These are phyloP conservation scores for Ennomos quercinarius DNA, from an alignment of 2,888 invertebrate genomes.

Conservation along the genomic window DNA sequence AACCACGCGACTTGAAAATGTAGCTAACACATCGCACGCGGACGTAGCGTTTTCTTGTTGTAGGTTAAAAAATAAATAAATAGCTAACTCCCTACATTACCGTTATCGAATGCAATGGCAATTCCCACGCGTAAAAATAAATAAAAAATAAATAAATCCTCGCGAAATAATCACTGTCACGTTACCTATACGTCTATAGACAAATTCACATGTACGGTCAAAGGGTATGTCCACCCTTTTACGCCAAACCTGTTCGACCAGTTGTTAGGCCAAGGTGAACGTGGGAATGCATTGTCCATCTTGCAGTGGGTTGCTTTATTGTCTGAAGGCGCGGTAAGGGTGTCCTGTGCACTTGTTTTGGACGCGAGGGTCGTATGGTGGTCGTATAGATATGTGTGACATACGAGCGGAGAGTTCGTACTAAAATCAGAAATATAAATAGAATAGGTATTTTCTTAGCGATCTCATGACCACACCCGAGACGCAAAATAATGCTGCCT, in stretches of 20 bases:
- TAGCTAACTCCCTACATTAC: neutral
- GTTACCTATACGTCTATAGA: constrained; percentile 15
- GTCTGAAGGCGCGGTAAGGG: constrained; percentile 17
- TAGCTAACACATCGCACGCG: no score
- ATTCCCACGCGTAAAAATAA: constrained; percentile 28
- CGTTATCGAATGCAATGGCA: constrained; percentile 5
- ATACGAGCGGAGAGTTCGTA: constrained; percentile 15
- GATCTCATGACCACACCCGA: no score
- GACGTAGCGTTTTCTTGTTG: no score
- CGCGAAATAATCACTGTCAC: constrained; percentile 37
- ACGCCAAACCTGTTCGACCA: constrained; percentile 72
- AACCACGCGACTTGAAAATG: no score
- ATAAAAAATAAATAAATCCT: constrained; percentile 35
- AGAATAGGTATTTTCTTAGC: no score
- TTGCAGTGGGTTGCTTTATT: constrained; percentile 57
- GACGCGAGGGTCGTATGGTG: constrained; percentile 26
- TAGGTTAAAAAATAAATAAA: no score
- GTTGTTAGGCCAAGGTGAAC: constrained; percentile 41
- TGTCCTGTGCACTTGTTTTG: constrained; percentile 33
- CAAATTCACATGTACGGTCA: constrained; percentile 34
- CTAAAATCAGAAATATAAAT: no score
- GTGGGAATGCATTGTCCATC: constrained; percentile 65
- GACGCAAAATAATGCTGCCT: no score
- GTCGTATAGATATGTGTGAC: no score
- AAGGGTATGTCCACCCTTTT: constrained; percentile 64